phyloP scores from a whole-genome alignment of 2,888 invertebrate genomes.

The Tuberolachnus salignus region DNA sequence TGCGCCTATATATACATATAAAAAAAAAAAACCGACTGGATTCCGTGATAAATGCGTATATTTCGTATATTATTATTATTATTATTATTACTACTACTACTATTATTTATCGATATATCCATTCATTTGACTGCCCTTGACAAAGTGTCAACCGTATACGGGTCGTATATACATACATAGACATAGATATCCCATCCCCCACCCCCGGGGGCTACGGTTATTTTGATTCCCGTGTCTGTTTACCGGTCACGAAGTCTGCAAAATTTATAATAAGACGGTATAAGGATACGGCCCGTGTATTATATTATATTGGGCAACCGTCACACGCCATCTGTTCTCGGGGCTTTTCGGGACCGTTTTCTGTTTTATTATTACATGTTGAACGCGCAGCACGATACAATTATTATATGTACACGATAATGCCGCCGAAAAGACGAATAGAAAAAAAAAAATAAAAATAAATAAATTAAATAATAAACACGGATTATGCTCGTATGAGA shows the following conservation, averaged over 20 bases:
- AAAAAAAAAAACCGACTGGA: neutral
- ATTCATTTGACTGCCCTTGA: slow-evolving; percentile 47
- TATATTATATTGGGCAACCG: slow-evolving; percentile 44
- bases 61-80: neutral
- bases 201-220: slow-evolving; percentile 10
- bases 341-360: slow-evolving; percentile 41
- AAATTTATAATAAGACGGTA: neutral
- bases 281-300: too few species aligned
- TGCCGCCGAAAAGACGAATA: neutral
- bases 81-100: too few species aligned
- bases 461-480: too few species aligned
- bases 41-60: slow-evolving; percentile 15
- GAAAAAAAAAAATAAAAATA: too few species aligned
- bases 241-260: slow-evolving; percentile 54
- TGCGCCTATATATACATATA: too few species aligned
- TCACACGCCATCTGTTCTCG: slow-evolving; percentile 34
- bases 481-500: slow-evolving; percentile 11
- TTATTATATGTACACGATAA: neutral
- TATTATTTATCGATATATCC: too few species aligned
- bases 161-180: neutral
- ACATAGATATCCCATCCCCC: neutral
- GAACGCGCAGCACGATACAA: slow-evolving; percentile 48
- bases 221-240: slow-evolving; percentile 54
- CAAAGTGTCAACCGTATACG: slow-evolving; percentile 48
- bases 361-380: slow-evolving; percentile 40